Evolutionary conservation across 1,140 invertebrate species (phyloP), one percentile per base, ranked within the genome.

Genomic region (Saccostrea cuccullata): DNA sequence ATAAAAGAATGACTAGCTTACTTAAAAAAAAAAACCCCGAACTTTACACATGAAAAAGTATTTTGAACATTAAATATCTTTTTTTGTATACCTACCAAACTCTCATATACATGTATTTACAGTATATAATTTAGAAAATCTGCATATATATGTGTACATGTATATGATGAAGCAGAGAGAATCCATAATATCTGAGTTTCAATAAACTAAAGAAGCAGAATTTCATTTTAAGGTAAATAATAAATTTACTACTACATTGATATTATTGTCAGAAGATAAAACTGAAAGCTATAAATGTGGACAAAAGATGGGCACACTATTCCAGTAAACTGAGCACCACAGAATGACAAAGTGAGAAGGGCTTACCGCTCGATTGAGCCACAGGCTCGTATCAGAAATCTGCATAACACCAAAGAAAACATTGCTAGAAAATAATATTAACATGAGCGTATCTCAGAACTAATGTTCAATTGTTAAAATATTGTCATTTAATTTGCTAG

Each of bases 281-380:
- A 77, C 30, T 12, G 30, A 30, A 36, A 30, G 23, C 70, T 77
- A n/a, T n/a, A n/a, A 77, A 15, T 77, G 70, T 77, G 26, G 70
- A 77, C 70, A 77, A 77, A 36, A 13, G 15, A 30, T 77, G 70
- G 70, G 26, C 67, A 77, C 26, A 77, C 23, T 77, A 30, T 13
- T 77, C 26, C 30, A 77, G 70, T 13, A 26, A 73, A 77, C 13
- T 15, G 70, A 77, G 70, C 70, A 77, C 70, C 70, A 77, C 70
- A 77, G 15, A 15, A 60, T 84, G 56, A 88, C 26, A 26, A 82
- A 55, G 77, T 70, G 85, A 17, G 6, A 20, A 85, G 36, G 47
- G 73, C 87, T 88, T 88, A 88, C 87, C 87, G 67, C 87, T 70
- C 70, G 56, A 40, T 60, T 73, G 55, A 88, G 73, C 87, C 87